phyloP scores from a whole-genome alignment of 92 coral and sea anemone genomes.

The Actinostola sp. region DNA sequence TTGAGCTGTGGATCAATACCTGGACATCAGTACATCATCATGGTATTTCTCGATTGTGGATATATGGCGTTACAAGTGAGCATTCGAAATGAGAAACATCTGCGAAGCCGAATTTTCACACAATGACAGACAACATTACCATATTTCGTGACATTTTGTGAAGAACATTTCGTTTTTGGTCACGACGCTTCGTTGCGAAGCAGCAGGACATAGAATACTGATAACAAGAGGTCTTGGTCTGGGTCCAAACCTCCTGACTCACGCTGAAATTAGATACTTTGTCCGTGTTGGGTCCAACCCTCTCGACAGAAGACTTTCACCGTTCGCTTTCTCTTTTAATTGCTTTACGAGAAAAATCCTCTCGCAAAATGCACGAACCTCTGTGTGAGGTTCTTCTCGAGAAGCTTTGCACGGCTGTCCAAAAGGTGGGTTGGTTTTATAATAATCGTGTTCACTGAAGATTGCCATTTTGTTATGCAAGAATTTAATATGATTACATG shows the following conservation, averaged over 20 bases:
- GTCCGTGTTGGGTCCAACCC: too few relatives aligned
- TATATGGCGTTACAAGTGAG: too few relatives aligned
- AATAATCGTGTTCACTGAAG: neutral
- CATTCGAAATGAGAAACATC: too few relatives aligned
- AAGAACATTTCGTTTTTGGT: neutral
- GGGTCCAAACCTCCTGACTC: neutral
- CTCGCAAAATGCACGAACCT: slow-evolving; percentile 59
- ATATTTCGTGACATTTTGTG: neutral
- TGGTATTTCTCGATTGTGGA: neutral
- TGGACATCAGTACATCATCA: neutral
- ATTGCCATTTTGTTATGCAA: too few relatives aligned
- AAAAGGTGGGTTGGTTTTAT: slow-evolving; percentile 57
- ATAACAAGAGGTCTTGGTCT: neutral
- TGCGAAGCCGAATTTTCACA: neutral
- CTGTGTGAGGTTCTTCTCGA: slow-evolving; percentile 57
- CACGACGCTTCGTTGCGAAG: slow-evolving; percentile 9
- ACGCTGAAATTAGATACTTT: slow-evolving; percentile 20
- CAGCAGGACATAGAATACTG: neutral
- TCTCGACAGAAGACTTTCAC: neutral
- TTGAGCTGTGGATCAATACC: neutral
- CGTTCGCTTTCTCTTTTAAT: neutral
- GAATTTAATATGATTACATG: too few relatives aligned
- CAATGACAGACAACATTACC: neutral
- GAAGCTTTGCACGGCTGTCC: slow-evolving; percentile 77
- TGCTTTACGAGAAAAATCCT: neutral